Evolutionary conservation across 2,113 vertebrate genomes (phyloP), one percentile per base, ranked within the genome.

Genomic region (Caretta caretta): DNA sequence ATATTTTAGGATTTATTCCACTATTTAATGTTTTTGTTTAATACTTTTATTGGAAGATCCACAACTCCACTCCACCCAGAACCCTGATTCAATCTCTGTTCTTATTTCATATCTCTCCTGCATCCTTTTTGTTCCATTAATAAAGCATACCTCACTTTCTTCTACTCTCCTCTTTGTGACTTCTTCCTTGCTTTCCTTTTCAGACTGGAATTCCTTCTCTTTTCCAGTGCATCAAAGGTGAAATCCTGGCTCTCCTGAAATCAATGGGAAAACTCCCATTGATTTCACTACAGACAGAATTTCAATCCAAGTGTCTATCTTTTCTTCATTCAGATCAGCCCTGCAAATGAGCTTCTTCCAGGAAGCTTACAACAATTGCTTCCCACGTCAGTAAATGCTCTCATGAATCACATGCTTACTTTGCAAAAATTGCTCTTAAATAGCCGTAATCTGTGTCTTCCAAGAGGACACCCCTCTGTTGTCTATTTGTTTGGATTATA

Each of bases 21-120:
- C 2, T 13, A 54, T 54, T 91, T 93, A 76, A 76, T 93, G 80
- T 54, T n/a, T 69, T 69, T 69, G 35, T 12, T 53, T 81, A 83
- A 85, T 94, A 91, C 2, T 35, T 29, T 38, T n/a, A 4, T 5
- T 78, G 2, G 1, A 38, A 87, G n/a, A 72, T 46, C 8, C 25
- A 62, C 5, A 56, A 46, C 13, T 62, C 25, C n/a, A 35, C 5
- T 72, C 5, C 0, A 0, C 3, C 49, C 76, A 35, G 14, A 25
- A 81, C 8, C 17, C 19, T 80, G 25, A 8, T 42, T 59, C 38
- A 25, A 84, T 92, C 86, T 81, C 38, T 72, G 31, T 38, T 87
- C 65, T 24, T 76, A 24, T 46, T 12, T 53, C 92, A 84, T 57
- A 79, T 10, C n/a, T 86, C 25, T 48, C 79, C 1, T 54, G 17